Percentiles rank a stretch among this genome's conserved stretches.
Conservation (phyloP, 1,140 invertebrate species). For the Teleogryllus occipitalis region DNA sequence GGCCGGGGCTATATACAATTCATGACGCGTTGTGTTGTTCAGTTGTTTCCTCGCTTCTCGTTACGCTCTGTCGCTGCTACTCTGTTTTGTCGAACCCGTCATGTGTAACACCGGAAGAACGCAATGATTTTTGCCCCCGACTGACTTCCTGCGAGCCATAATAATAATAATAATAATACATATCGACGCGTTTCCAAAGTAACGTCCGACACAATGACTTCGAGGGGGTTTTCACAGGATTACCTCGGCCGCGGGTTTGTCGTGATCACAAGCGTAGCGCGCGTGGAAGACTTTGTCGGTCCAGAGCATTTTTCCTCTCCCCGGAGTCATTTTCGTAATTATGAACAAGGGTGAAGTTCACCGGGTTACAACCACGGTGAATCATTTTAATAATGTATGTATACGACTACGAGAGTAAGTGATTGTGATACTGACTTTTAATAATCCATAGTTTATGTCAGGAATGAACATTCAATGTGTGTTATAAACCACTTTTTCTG, state of each 20-base stretch:
- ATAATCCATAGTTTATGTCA: no score
- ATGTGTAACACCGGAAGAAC: conserved; percentile 22
- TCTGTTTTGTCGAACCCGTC: conserved; percentile 20
- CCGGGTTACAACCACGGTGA: no score
- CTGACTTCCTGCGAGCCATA: conserved; percentile 18
- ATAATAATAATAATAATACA: background rate
- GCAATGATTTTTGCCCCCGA: conserved; percentile 21
- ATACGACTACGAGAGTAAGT: no score
- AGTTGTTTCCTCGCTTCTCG: conserved; percentile 20
- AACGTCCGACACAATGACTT: background rate
- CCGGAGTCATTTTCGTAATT: background rate
- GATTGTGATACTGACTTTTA: no score
- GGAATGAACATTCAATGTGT: no score
- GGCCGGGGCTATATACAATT: conserved; percentile 10
- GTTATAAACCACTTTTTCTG: no score
- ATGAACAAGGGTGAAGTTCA: background rate
- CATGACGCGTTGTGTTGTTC: conserved; percentile 20
- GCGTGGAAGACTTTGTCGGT: background rate
- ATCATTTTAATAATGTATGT: no score
- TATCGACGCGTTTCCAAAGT: background rate
- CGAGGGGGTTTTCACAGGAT: background rate
- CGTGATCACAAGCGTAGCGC: background rate
- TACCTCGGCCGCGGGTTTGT: background rate
- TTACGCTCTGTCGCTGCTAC: conserved; percentile 21
- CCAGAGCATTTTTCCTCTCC: background rate